phyloP scores from a whole-genome alignment of 2,888 invertebrate species.

The Amblyteles armatorius region DNA sequence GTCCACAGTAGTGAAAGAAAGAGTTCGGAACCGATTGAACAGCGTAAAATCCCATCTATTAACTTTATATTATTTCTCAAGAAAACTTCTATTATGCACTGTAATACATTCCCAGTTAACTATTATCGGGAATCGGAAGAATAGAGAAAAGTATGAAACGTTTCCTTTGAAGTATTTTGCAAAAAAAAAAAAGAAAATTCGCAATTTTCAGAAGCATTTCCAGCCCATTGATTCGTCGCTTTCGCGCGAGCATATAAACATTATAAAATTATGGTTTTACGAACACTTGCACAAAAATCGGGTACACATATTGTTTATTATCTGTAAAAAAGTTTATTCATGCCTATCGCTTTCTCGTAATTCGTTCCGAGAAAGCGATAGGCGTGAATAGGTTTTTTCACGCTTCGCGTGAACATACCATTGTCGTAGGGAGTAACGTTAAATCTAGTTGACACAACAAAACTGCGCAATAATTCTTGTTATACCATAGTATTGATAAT shows the following conservation, averaged over 20 bases:
- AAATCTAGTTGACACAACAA: not conserved
- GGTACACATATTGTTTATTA: not conserved
- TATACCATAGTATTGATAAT: slow-evolving; percentile 39
- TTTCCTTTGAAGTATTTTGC: not conserved
- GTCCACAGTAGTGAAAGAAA: slow-evolving; percentile 22
- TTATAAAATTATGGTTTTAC: not conserved
- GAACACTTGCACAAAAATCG: not conserved
- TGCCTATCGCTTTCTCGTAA: not conserved
- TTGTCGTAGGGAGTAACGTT: slow-evolving; percentile 28
- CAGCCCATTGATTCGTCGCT: not conserved
- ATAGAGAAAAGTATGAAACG: slow-evolving; percentile 7
- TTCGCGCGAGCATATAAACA: not conserved
- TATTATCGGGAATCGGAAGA: not conserved
- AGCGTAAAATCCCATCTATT: not conserved
- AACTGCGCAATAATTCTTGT: slow-evolving; percentile 41
- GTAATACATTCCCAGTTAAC: slow-evolving; percentile 40
- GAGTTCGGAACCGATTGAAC: not conserved
- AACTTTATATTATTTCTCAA: not conserved
- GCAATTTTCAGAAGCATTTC: not conserved
- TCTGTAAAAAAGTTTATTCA: not conserved
- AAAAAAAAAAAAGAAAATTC: slow-evolving; percentile 22
- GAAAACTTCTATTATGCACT: slow-evolving; percentile 3
- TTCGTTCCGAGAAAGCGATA: not conserved
- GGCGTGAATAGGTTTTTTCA: no score
- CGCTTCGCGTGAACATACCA: not conserved